A percentile compares a stretch with the other conserved stretches of the same genome.
Evolutionary conservation across 2,113 vertebrate species (phyloP).

Genomic region (Phasianus colchicus): DNA sequence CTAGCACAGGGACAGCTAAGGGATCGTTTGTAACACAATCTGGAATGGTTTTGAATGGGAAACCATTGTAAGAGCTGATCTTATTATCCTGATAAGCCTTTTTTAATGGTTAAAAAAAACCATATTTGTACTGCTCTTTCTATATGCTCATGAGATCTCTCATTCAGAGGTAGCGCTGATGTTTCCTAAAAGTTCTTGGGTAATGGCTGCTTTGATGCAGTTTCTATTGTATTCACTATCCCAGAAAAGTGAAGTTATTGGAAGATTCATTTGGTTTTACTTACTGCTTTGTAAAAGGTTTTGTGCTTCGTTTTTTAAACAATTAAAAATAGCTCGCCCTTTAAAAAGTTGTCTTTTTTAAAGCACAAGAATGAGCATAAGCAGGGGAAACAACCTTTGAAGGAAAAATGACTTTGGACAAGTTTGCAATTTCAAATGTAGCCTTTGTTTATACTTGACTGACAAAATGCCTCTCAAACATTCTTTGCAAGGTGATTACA

Average conservation of each 20-base stretch:
- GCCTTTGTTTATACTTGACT: slow-evolving; percentile 68
- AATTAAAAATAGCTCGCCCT: slow-evolving; percentile 40
- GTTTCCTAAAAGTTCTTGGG: neutral
- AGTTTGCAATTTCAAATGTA: slow-evolving; percentile 69
- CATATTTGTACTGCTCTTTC: neutral
- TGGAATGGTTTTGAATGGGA: slow-evolving; percentile 17
- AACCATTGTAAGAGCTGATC: neutral
- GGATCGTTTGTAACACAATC: neutral
- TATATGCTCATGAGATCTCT: neutral
- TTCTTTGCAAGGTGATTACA: slow-evolving; percentile 70
- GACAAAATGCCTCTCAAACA: slow-evolving; percentile 70
- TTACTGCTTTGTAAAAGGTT: slow-evolving; percentile 14
- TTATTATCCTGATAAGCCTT: neutral
- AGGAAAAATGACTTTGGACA: slow-evolving; percentile 58
- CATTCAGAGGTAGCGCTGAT: neutral
- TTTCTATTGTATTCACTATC: neutral
- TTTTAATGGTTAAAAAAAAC: neutral
- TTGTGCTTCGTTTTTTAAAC: neutral
- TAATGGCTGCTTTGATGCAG: neutral
- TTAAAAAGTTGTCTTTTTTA: slow-evolving; percentile 16
- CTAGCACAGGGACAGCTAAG: neutral
- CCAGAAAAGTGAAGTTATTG: neutral
- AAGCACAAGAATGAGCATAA: slow-evolving; percentile 27
- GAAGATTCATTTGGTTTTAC: slow-evolving; percentile 12
- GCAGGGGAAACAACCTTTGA: neutral